A percentile compares a stretch with the other conserved stretches of the same genome.
These are phyloP conservation scores for Casuarius casuarius DNA, from an alignment of 2,113 vertebrate species.

Conservation along the genomic window DNA sequence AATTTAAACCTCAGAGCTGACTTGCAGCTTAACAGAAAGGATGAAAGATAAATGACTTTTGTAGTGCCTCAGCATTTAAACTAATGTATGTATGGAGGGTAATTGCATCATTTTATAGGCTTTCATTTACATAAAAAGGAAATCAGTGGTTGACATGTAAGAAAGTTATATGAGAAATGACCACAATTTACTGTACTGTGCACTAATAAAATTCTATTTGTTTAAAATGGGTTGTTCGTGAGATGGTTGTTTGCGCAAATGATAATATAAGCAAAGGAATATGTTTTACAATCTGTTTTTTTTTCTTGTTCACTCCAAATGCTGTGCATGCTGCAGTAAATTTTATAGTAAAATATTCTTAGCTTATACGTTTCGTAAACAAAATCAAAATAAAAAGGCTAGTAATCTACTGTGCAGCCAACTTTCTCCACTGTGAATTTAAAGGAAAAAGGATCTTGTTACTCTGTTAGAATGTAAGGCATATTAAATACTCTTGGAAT, in stretches of 20 bases:
- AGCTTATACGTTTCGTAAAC: neutral
- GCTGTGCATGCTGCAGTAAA: neutral
- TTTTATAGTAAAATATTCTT: neutral
- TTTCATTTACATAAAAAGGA: constrained; percentile 49
- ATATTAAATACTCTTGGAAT: fast-evolving
- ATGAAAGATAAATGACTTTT: constrained; percentile 44
- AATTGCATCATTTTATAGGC: neutral
- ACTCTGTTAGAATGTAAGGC: neutral
- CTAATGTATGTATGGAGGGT: neutral
- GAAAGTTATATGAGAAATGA: neutral
- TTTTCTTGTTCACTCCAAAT: neutral
- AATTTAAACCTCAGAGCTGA: constrained; percentile 30
- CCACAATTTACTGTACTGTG: neutral
- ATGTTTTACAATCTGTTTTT: neutral
- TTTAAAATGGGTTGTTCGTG: neutral
- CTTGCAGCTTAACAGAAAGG: constrained; percentile 22
- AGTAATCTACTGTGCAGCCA: neutral
- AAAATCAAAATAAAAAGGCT: neutral
- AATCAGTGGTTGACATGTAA: neutral
- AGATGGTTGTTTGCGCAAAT: neutral
- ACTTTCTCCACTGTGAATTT: neutral
- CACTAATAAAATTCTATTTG: neutral
- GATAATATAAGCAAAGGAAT: neutral
- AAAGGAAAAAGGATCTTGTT: neutral
- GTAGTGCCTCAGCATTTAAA: constrained; percentile 14